A percentile compares a stretch with the other conserved stretches of the same genome.
phyloP scores from a whole-genome alignment of 1,140 invertebrate genomes.

The Formica selysi region DNA sequence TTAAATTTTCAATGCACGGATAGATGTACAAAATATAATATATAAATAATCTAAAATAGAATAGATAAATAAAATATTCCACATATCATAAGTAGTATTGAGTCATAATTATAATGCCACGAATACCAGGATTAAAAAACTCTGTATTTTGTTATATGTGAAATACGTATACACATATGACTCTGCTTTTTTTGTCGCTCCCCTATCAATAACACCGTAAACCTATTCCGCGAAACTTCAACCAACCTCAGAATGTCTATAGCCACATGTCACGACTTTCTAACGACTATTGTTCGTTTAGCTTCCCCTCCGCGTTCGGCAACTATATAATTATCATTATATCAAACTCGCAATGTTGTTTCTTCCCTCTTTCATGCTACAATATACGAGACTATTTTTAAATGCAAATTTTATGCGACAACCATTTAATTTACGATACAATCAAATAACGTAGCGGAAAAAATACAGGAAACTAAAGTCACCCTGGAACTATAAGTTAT shows the following conservation, averaged over 20 bases:
- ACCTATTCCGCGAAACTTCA: neutral
- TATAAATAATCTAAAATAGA: neutral
- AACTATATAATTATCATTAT: slow-evolving; percentile 33
- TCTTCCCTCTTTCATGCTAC: neutral
- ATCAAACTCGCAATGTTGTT: slow-evolving; percentile 5
- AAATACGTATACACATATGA: neutral
- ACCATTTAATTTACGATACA: slow-evolving; percentile 5
- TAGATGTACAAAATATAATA: neutral
- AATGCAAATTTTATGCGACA: slow-evolving; percentile 23
- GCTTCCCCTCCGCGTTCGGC: neutral
- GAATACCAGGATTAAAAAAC: neutral
- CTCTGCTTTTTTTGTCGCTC: neutral
- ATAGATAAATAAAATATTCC: neutral
- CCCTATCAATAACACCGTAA: neutral
- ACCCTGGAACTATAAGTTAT: neutral
- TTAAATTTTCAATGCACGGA: too few species aligned
- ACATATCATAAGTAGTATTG: neutral
- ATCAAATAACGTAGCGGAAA: neutral
- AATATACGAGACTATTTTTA: neutral
- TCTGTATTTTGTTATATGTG: neutral
- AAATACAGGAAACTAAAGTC: slow-evolving; percentile 8
- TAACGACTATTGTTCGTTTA: neutral
- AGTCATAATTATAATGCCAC: neutral
- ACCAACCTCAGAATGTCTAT: slow-evolving; percentile 30
- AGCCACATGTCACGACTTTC: neutral